phyloP scores from a whole-genome alignment of 2,113 vertebrate genomes.

The Casuarius casuarius region DNA sequence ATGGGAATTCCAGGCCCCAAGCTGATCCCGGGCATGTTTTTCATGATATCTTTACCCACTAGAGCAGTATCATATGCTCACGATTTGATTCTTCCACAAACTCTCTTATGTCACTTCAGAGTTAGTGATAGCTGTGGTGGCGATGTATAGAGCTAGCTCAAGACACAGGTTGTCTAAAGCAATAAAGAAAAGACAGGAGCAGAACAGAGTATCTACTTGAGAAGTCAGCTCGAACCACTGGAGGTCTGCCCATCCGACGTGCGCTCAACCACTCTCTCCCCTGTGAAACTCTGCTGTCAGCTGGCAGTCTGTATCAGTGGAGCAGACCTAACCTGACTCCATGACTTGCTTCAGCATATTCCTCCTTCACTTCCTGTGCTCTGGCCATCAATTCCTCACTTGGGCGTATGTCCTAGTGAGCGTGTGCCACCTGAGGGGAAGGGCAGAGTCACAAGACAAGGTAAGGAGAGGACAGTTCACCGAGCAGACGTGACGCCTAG shows the following conservation, averaged over 20 bases:
- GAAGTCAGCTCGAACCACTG: background rate
- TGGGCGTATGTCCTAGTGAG: background rate
- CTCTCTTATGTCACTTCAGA: background rate
- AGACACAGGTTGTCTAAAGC: background rate
- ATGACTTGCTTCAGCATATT: fast-evolving
- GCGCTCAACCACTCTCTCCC: background rate
- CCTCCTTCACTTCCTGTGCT: background rate
- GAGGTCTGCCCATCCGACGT: background rate
- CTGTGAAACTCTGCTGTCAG: background rate
- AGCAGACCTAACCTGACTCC: background rate
- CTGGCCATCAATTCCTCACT: background rate
- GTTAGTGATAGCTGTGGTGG: background rate
- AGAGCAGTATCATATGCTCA: background rate
- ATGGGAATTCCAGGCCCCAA: background rate
- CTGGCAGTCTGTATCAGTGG: background rate
- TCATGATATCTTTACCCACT: background rate
- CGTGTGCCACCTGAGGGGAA: background rate
- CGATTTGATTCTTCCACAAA: background rate
- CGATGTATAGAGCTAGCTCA: background rate
- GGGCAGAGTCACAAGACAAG: background rate
- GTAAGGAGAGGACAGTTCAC: background rate
- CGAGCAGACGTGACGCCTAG: background rate
- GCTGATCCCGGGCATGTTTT: background rate
- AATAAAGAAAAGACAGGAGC: background rate
- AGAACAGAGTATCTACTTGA: background rate